Base-by-base conservation (phyloP, 2,888 invertebrate genomes). In the Scaptomyza flava region DNA sequence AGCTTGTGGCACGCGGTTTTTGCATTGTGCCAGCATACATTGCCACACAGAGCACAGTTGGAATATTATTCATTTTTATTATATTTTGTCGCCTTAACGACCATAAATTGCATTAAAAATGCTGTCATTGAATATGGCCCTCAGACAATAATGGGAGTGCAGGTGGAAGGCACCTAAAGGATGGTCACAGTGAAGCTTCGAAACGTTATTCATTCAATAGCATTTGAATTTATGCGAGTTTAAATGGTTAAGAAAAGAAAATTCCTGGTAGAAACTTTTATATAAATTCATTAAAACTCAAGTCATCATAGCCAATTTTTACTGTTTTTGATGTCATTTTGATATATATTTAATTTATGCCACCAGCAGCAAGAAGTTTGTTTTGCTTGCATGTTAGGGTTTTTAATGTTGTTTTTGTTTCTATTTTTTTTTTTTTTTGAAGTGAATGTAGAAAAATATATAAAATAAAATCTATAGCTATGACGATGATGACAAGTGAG, bases 1-100 rank as follows among this genome's bases (percentile, higher is more conserved):
- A 27, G 20, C 23, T 43, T 52, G 38, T 63, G 66, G 65, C 47
- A 65, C 67, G 68, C 68, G 72, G 65, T 74, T 77, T 71, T 71
- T 68, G 53, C 60, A 36, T 48, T 60, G 43, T 46, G 63, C 46
- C 38, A 38, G 42, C 52, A 46, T 42, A 51, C 47, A 60, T 34
- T 58, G 45, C 56, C 62, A 53, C 60, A 66, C 60, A 69, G 45
- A 31, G 36, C 36, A 36, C 84, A 84, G 77, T 80, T 83, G 81
- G 78, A 78, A 77, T 85, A 84, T 84, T 78, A 87, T 84, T 84
- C 87, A 84, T 87, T 87, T 87, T 87, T 85, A 87, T 87, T 85
- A 83, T 87, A 87, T 81, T 84, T 84, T 85, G 86, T 86, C 85
- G 85, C 86, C 85, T 87, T 85, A 87, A 87, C 85, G 85, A 83